These are phyloP conservation scores for Semaprochilodus insignis DNA, from an alignment of 2,797 vertebrate genomes.

Conservation along the genomic window DNA sequence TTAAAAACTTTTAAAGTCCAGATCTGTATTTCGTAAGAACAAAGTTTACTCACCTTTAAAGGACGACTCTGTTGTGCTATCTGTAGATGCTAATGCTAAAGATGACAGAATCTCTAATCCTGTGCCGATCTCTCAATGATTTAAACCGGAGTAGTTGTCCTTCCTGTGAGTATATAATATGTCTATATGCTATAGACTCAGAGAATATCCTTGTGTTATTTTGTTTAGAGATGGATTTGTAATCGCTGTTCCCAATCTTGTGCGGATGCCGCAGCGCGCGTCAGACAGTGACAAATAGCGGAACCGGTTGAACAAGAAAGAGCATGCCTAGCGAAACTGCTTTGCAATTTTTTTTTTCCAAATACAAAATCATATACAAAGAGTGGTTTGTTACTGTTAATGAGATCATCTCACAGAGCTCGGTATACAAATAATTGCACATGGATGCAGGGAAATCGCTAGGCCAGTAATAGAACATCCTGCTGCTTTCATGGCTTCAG, in stretches of 20 bases:
- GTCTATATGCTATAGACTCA: no score
- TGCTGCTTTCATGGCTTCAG: not conserved
- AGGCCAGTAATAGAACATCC: not conserved
- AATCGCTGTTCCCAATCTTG: not conserved
- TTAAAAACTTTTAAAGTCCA: no score
- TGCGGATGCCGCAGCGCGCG: not conserved
- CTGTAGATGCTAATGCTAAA: not conserved
- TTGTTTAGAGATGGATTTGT: not conserved
- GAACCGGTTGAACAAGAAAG: constrained; percentile 13
- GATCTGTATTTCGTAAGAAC: not conserved
- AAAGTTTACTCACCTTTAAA: not conserved
- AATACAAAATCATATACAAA: not conserved
- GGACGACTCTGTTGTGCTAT: not conserved
- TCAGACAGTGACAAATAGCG: not conserved
- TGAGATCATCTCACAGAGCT: not conserved
- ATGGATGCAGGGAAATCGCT: not conserved
- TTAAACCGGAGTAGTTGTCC: not conserved
- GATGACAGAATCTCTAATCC: not conserved
- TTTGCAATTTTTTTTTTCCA: not conserved
- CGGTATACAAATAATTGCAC: not conserved
- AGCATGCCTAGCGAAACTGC: not conserved
- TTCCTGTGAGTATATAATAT: not conserved
- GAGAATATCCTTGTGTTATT: not conserved
- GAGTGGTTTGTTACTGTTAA: not conserved
- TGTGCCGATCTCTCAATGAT: not conserved